phyloP scores from a whole-genome alignment of 2,888 invertebrate genomes.

The Yponomeuta cagnagella region DNA sequence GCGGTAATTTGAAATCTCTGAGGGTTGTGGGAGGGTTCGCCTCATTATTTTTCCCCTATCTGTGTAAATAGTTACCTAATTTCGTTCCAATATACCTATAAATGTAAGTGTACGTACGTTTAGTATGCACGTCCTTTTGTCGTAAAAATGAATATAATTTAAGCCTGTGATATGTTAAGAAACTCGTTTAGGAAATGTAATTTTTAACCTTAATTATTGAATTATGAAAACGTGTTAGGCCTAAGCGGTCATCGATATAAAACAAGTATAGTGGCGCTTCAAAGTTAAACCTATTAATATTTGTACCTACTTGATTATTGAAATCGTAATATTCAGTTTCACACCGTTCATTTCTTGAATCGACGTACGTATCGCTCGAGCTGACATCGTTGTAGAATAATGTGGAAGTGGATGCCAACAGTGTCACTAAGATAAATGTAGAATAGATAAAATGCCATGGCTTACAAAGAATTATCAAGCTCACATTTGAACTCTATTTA shows the following conservation, averaged over 20 bases:
- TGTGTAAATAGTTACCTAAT: slow-evolving; percentile 75
- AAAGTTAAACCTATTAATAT: neutral
- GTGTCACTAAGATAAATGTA: too few relatives aligned
- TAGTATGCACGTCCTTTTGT: slow-evolving; percentile 71
- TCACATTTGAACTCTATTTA: too few relatives aligned
- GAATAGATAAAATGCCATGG: too few relatives aligned
- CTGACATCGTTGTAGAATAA: too few relatives aligned
- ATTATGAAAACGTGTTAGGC: slow-evolving; percentile 38
- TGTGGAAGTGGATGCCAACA: too few relatives aligned
- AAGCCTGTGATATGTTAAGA: slow-evolving; percentile 74
- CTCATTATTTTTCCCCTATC: slow-evolving; percentile 75
- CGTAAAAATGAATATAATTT: slow-evolving; percentile 62
- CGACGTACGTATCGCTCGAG: neutral
- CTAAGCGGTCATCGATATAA: slow-evolving; percentile 16
- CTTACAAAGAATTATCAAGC: too few relatives aligned
- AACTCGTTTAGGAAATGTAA: slow-evolving; percentile 58
- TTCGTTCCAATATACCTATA: slow-evolving; percentile 60
- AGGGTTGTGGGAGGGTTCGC: slow-evolving; percentile 74
- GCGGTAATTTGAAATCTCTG: slow-evolving; percentile 67
- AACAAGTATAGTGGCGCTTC: neutral
- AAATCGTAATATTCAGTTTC: neutral
- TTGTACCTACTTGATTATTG: neutral
- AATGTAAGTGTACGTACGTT: slow-evolving; percentile 54
- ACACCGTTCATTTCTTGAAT: neutral
- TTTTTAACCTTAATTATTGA: slow-evolving; percentile 43